These are phyloP conservation scores for Parazoanthus swiftii DNA, from an alignment of 92 coral and sea anemone species.

Conservation along the genomic window DNA sequence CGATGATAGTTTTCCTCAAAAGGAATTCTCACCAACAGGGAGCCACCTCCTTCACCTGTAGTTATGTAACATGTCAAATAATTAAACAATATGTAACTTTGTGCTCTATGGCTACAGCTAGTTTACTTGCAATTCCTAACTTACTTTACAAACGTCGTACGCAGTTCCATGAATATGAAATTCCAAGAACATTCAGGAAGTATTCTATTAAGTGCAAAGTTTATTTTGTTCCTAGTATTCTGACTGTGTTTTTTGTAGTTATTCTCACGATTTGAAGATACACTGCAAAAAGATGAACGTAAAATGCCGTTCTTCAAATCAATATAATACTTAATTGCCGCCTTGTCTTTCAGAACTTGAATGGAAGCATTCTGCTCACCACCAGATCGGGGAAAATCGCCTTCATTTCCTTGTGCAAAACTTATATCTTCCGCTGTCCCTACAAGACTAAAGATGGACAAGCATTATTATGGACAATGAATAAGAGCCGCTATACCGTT, in stretches of 20 bases:
- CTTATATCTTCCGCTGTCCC: background rate
- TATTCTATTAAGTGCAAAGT: too few relatives aligned
- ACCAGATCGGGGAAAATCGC: background rate
- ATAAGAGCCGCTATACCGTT: background rate
- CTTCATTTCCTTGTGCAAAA: slow-evolving; percentile 23
- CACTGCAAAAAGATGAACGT: background rate
- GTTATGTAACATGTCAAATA: background rate
- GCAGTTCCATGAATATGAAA: too few relatives aligned
- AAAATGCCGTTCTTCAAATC: too few relatives aligned
- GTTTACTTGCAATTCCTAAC: too few relatives aligned
- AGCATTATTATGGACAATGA: background rate
- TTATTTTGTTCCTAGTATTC: too few relatives aligned
- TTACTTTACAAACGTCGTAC: too few relatives aligned
- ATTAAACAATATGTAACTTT: background rate
- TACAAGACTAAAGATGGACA: slow-evolving; percentile 1
- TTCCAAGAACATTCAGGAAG: too few relatives aligned
- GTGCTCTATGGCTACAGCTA: too few relatives aligned
- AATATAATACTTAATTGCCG: background rate
- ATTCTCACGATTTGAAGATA: too few relatives aligned
- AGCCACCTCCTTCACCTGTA: slow-evolving; percentile 80
- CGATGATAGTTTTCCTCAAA: slow-evolving; percentile 79
- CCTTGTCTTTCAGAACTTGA: background rate
- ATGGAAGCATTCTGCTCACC: slow-evolving; percentile 30
- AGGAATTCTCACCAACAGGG: slow-evolving; percentile 78
- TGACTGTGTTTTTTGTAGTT: too few relatives aligned